phyloP scores from a whole-genome alignment of 1,140 invertebrate species.

The Habropoda laboriosa region DNA sequence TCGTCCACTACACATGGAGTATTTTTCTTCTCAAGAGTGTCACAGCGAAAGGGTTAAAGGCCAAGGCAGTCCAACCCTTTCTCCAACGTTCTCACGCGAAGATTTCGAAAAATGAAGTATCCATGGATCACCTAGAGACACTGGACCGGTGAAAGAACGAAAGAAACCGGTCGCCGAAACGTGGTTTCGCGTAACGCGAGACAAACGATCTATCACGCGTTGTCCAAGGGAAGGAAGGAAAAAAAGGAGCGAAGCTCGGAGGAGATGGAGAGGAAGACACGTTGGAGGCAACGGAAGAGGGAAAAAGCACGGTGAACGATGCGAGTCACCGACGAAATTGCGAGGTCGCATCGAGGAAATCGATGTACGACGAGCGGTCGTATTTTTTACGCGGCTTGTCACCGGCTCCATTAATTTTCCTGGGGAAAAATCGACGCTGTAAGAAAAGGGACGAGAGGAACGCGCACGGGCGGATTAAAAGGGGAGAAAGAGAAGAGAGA shows the following conservation, averaged over 20 bases:
- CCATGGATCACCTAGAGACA: background rate
- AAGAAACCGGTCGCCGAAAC: background rate
- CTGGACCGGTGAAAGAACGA: no score
- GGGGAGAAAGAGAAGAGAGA: slow-evolving; percentile 16
- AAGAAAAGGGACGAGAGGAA: slow-evolving; percentile 17
- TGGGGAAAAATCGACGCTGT: slow-evolving; percentile 67
- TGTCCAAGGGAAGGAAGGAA: no score
- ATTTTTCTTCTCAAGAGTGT: no score
- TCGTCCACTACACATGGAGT: no score
- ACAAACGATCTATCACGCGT: slow-evolving; percentile 30
- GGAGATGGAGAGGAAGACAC: background rate
- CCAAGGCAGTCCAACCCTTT: no score
- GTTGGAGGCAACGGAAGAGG: background rate
- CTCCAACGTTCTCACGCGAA: no score
- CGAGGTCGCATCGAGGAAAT: slow-evolving; percentile 25
- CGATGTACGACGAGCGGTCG: slow-evolving; percentile 28
- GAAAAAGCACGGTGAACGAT: background rate
- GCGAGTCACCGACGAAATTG: slow-evolving; percentile 28
- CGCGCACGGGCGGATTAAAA: slow-evolving; percentile 9
- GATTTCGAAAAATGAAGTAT: no score
- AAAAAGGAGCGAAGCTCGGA: background rate
- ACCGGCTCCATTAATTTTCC: slow-evolving; percentile 75
- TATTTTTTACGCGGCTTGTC: slow-evolving; percentile 56
- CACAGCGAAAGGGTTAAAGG: no score
- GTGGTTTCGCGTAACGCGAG: slow-evolving; percentile 17